Evolutionary conservation across 2,888 invertebrate genomes (phyloP).

Genomic region (Pandemis corylana): DNA sequence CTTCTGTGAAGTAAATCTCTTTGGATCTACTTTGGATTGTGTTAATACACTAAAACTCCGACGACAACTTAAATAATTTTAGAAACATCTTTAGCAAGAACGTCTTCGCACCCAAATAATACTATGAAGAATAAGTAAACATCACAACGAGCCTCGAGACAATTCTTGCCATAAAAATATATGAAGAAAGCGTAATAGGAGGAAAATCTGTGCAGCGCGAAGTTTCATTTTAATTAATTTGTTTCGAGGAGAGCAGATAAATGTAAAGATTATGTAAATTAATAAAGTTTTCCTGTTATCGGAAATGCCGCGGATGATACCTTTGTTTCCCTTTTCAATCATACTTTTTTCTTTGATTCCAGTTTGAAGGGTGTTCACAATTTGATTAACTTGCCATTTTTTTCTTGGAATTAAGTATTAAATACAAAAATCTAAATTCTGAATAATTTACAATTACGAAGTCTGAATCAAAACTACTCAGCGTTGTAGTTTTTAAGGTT

Average conservation of each 20-base stretch:
- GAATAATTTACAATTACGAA: not conserved
- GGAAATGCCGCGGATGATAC: conserved; percentile 1
- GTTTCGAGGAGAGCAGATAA: conserved; percentile 24
- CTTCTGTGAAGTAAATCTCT: not conserved
- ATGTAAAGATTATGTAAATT: conserved; percentile 32
- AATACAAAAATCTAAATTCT: not conserved
- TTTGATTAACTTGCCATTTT: not conserved
- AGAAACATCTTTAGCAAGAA: not conserved
- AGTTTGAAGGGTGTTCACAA: conserved; percentile 11
- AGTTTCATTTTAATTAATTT: conserved; percentile 30
- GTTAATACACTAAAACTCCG: not conserved
- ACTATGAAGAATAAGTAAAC: not conserved
- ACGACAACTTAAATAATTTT: not conserved
- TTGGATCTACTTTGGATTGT: not conserved
- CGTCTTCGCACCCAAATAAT: not conserved
- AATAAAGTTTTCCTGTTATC: conserved; percentile 33
- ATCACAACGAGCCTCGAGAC: conserved; percentile 4
- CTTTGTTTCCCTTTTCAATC: conserved; percentile 20
- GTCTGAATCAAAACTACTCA: not conserved
- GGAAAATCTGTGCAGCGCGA: not conserved
- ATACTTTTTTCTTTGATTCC: conserved; percentile 27
- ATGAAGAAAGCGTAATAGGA: not conserved
- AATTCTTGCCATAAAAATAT: conserved; percentile 4
- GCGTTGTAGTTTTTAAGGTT: no score
- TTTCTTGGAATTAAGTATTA: not conserved